Evolutionary conservation across 2,888 invertebrate genomes (phyloP).

Genomic region (Xiphydria camelus): DNA sequence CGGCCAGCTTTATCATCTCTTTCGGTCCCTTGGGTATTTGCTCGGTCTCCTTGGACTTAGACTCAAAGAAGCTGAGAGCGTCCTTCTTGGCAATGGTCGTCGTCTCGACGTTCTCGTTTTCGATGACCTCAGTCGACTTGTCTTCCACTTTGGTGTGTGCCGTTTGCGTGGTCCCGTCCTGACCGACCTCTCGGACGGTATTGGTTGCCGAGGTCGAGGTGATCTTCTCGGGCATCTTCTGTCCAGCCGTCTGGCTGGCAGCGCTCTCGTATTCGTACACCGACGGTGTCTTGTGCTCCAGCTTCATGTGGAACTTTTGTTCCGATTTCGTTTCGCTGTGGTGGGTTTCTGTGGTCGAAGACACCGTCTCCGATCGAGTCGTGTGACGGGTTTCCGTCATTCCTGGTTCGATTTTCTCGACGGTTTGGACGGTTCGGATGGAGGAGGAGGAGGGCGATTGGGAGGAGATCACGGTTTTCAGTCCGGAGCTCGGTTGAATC

Average conservation of each 20-base stretch:
- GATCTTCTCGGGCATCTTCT: not conserved
- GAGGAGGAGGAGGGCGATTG: slow-evolving; percentile 40
- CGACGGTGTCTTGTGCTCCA: slow-evolving; percentile 52
- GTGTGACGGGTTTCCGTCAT: slow-evolving; percentile 31
- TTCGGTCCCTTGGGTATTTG: slow-evolving; percentile 50
- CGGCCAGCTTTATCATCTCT: slow-evolving; percentile 52
- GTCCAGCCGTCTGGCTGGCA: not conserved
- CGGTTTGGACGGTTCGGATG: slow-evolving; percentile 19
- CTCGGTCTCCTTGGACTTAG: slow-evolving; percentile 62
- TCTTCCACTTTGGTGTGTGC: slow-evolving; percentile 28
- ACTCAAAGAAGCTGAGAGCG: slow-evolving; percentile 70
- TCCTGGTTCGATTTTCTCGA: slow-evolving; percentile 21
- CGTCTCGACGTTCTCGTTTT: slow-evolving; percentile 60
- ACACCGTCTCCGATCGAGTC: slow-evolving; percentile 50
- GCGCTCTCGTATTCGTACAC: slow-evolving; percentile 22
- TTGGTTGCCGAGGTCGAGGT: not conserved
- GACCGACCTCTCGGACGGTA: not conserved
- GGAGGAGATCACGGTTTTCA: slow-evolving; percentile 39
- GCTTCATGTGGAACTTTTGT: slow-evolving; percentile 55
- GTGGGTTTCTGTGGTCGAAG: slow-evolving; percentile 51
- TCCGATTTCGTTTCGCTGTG: slow-evolving; percentile 53
- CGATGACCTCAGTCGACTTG: slow-evolving; percentile 24
- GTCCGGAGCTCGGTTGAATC: slow-evolving; percentile 46
- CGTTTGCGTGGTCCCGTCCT: not conserved
- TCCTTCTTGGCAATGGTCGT: slow-evolving; percentile 67